Conservation (phyloP, 2,113 vertebrate genomes). For the Cygnus buccinator region DNA sequence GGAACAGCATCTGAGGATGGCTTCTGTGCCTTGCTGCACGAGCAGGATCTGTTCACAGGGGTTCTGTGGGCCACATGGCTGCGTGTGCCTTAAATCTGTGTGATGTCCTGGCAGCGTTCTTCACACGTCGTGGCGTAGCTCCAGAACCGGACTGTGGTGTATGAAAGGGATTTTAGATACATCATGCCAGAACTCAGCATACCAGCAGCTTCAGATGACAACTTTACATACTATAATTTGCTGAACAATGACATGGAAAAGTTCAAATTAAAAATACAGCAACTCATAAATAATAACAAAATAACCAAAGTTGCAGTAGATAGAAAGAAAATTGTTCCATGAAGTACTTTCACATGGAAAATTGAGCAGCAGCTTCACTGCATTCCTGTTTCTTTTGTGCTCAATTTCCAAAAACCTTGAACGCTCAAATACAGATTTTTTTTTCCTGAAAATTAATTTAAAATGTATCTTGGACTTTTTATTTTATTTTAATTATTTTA, state of each 20-base stretch:
- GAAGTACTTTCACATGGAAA: background rate
- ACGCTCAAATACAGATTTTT: background rate
- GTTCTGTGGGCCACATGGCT: accelerated
- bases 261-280: too few relatives aligned
- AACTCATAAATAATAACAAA: background rate
- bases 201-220: accelerated
- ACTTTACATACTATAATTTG: background rate
- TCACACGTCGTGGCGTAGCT: accelerated
- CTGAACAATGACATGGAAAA: background rate
- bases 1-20: accelerated
- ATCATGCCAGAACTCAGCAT: background rate
- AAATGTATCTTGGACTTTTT: background rate
- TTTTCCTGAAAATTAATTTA: background rate
- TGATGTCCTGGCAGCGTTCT: accelerated
- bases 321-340: background rate
- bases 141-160: accelerated
- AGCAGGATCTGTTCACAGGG: accelerated
- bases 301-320: background rate
- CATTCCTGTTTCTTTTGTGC: background rate
- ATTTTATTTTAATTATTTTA: background rate
- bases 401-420: background rate
- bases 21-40: accelerated
- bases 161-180: accelerated
- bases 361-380: background rate
- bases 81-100: accelerated